Conservation (phyloP, 2,113 vertebrate genomes). For the Alouatta palliata region DNA sequence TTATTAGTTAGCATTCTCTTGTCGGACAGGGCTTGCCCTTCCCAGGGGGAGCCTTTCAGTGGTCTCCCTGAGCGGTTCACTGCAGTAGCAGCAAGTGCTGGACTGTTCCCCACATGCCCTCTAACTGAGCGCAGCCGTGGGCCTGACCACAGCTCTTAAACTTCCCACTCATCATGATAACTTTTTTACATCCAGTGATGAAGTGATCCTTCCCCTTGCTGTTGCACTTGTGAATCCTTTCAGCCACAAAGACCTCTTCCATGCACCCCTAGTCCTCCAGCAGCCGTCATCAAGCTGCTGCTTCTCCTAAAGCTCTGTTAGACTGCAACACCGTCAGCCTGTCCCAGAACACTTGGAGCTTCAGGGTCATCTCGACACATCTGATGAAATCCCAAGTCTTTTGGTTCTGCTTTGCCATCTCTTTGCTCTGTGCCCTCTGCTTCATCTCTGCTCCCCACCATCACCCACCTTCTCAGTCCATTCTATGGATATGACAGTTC, state of each 20-base stretch:
- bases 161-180: neutral
- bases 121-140: neutral
- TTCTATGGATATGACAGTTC: neutral
- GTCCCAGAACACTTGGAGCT: neutral
- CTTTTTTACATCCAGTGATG: neutral
- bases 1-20: neutral
- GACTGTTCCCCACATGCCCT: fast-evolving
- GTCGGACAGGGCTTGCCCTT: neutral
- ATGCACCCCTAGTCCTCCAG: neutral
- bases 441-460: neutral
- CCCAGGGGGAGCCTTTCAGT: neutral
- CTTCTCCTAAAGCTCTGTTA: neutral
- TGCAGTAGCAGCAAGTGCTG: no score
- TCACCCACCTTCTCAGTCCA: neutral
- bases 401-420: neutral
- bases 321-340: neutral
- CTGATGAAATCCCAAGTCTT: neutral
- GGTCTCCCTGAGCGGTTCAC: neutral
- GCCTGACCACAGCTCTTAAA: neutral
- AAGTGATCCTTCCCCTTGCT: neutral
- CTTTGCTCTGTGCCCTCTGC: neutral
- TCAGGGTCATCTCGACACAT: neutral
- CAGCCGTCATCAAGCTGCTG: neutral
- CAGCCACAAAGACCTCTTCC: neutral
- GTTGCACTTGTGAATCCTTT: neutral